Percentiles rank a stretch among this genome's conserved stretches.
Conservation (phyloP, 2,888 invertebrate species). For the Galerucella nymphaeae region DNA sequence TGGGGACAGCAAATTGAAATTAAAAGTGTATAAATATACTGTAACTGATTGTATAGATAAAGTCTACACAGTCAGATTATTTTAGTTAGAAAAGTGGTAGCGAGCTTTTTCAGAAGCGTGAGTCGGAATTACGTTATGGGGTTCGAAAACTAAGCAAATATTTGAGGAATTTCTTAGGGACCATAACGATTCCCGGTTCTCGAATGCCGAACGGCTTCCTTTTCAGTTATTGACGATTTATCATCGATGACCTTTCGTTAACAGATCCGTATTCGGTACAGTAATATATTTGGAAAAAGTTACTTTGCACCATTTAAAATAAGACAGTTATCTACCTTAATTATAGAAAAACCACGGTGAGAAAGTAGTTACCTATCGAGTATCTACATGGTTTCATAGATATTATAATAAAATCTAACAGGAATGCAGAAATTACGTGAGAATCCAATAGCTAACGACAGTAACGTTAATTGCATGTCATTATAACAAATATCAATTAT, state of each 20-base stretch:
- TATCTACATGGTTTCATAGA: neutral
- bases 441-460: conserved; percentile 12
- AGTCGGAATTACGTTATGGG: conserved; percentile 53
- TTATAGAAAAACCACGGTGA: conserved; percentile 9
- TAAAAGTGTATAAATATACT: no score
- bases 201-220: conserved; percentile 39
- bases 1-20: neutral
- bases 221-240: conserved; percentile 41
- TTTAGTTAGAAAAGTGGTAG: conserved; percentile 39
- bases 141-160: conserved; percentile 55
- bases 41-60: neutral
- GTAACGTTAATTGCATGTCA: conserved; percentile 18
- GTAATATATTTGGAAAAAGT: no score
- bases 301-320: neutral
- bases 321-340: neutral
- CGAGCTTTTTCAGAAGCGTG: conserved; percentile 31
- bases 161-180: conserved; percentile 53
- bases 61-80: conserved; percentile 37
- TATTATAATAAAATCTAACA: conserved; percentile 16
- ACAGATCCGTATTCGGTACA: neutral
- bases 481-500: conserved; percentile 22
- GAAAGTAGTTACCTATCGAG: neutral
- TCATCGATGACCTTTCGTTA: conserved; percentile 31
- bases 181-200: conserved; percentile 43
- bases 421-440: conserved; percentile 27